A percentile compares a stretch with the other conserved stretches of the same genome.
Evolutionary conservation across 2,797 vertebrate species (phyloP).

Genomic region (Emys orbicularis): DNA sequence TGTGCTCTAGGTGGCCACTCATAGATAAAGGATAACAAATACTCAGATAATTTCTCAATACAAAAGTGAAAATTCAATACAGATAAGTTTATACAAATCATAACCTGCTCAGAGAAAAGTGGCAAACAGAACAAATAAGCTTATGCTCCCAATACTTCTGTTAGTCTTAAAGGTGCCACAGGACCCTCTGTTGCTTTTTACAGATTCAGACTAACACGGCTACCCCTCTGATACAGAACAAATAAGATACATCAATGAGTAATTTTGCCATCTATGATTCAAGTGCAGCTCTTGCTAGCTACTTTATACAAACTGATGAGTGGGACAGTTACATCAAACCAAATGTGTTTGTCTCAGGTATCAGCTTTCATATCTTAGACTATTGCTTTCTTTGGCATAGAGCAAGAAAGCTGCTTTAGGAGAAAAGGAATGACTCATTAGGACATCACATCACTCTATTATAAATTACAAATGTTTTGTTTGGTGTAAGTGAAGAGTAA

Average conservation of each 20-base stretch:
- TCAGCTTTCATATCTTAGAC: not conserved
- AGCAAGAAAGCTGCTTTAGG: not conserved
- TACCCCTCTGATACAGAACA: too few species aligned
- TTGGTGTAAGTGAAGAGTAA: not conserved
- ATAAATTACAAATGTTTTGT: not conserved
- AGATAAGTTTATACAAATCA: not conserved
- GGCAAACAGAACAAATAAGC: not conserved
- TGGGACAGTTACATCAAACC: not conserved
- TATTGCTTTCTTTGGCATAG: not conserved
- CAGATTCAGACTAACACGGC: too few species aligned
- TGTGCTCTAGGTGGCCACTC: not conserved
- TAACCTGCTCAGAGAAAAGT: not conserved
- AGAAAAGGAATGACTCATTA: not conserved
- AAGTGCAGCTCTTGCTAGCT: not conserved
- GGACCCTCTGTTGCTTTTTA: too few species aligned
- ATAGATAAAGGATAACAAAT: not conserved
- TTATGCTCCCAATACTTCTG: too few species aligned
- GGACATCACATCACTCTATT: not conserved
- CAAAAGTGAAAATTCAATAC: not conserved
- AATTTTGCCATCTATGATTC: not conserved
- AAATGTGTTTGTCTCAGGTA: not conserved
- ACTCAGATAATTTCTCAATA: not conserved
- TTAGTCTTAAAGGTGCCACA: too few species aligned
- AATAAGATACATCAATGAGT: not conserved
- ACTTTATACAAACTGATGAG: not conserved